These are phyloP conservation scores for Ganaspis sp. DNA, from an alignment of 1,140 invertebrate genomes.

Conservation along the genomic window DNA sequence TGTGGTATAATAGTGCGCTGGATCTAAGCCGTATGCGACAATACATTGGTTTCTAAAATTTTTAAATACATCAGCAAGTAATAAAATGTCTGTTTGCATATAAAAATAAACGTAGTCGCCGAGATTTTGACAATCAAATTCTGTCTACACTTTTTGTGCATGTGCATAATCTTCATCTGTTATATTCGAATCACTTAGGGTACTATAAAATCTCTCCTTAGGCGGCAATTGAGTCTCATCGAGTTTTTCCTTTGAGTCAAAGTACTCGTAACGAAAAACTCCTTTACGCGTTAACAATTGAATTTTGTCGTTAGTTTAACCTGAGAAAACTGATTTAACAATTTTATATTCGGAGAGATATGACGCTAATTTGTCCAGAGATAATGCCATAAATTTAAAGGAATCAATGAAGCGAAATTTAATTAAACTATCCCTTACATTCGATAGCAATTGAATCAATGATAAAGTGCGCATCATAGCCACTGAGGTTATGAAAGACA, in stretches of 20 bases:
- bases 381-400: too few relatives aligned
- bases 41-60: background rate
- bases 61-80: background rate
- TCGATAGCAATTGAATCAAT: slow-evolving; percentile 49
- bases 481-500: background rate
- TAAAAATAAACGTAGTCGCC: background rate
- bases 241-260: too few relatives aligned
- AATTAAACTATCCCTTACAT: slow-evolving; percentile 26
- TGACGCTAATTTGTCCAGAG: too few relatives aligned
- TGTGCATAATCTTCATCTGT: background rate
- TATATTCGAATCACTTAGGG: background rate
- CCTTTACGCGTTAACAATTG: too few relatives aligned
- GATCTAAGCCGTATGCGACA: background rate
- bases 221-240: too few relatives aligned
- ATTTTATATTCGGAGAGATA: too few relatives aligned
- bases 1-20: background rate
- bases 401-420: too few relatives aligned
- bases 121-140: background rate
- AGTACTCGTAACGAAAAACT: too few relatives aligned
- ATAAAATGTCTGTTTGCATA: background rate
- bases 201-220: background rate
- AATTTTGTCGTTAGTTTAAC: too few relatives aligned
- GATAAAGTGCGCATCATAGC: slow-evolving; percentile 43
- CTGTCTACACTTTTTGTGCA: background rate
- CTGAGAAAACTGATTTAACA: too few relatives aligned